phyloP scores from a whole-genome alignment of 2,113 vertebrate genomes.

The Macrotis lagotis region DNA sequence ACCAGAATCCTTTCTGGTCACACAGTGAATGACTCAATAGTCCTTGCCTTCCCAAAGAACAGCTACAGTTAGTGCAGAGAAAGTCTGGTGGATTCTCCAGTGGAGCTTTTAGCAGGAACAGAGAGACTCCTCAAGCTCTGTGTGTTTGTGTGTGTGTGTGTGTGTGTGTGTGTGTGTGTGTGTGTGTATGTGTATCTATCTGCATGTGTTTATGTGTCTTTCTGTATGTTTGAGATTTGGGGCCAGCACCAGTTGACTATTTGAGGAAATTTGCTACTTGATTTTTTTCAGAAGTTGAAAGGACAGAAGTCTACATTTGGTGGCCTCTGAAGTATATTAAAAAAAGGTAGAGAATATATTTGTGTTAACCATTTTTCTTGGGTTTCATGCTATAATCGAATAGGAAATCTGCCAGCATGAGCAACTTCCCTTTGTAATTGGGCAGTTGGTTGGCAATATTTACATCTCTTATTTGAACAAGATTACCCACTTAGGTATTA shows the following conservation, averaged over 20 bases:
- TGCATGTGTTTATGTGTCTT: too few relatives aligned
- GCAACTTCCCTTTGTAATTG: conserved; percentile 9
- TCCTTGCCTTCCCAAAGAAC: too few relatives aligned
- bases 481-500: not conserved
- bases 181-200: too few relatives aligned
- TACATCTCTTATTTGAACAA: not conserved
- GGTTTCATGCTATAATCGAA: conserved; percentile 38
- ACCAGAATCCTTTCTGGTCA: too few relatives aligned
- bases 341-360: conserved; percentile 41
- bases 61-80: too few relatives aligned
- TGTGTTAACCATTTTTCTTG: conserved; percentile 56
- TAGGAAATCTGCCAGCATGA: conserved; percentile 32
- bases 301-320: conserved; percentile 41
- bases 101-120: too few relatives aligned
- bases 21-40: too few relatives aligned
- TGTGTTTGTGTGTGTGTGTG: too few relatives aligned
- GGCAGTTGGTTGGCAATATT: conserved; percentile 1
- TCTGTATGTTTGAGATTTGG: too few relatives aligned
- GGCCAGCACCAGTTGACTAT: not conserved
- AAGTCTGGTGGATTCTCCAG: too few relatives aligned
- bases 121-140: too few relatives aligned
- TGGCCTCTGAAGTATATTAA: conserved; percentile 18
- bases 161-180: too few relatives aligned
- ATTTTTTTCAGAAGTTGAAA: conserved; percentile 22
- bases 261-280: conserved; percentile 23